Evolutionary conservation across 92 coral and sea anemone genomes (phyloP).

Genomic region (Parazoanthus swiftii): DNA sequence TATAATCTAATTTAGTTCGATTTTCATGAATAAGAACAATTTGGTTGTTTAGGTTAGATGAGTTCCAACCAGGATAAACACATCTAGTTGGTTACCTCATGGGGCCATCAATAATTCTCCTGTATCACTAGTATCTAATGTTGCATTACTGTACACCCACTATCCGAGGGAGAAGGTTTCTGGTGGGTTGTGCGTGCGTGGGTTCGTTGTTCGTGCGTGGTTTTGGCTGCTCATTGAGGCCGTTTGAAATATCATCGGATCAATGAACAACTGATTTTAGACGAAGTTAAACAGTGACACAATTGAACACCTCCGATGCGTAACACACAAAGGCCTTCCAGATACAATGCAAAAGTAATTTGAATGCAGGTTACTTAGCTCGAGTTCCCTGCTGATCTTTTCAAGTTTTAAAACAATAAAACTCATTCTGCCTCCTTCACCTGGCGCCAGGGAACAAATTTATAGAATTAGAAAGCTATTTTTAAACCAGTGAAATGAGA

Average conservation of each 20-base stretch:
- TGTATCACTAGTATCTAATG: background rate
- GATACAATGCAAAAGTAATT: background rate
- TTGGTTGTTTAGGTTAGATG: slow-evolving; percentile 32
- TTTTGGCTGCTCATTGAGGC: background rate
- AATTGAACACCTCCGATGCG: background rate
- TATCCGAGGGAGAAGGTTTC: background rate
- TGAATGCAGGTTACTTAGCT: background rate
- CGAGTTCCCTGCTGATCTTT: background rate
- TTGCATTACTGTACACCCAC: too few relatives aligned
- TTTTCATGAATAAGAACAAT: background rate
- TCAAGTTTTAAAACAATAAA: background rate
- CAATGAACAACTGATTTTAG: background rate
- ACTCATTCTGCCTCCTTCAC: background rate
- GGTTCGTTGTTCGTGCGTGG: background rate
- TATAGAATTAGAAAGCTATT: background rate
- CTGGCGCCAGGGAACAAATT: background rate
- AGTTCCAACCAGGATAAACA: background rate
- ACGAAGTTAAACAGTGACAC: background rate
- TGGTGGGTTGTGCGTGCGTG: background rate
- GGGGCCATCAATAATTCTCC: background rate
- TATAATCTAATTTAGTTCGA: background rate
- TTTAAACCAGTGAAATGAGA: background rate
- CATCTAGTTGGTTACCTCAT: background rate
- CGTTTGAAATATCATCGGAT: background rate
- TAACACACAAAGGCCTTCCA: background rate